phyloP scores from a whole-genome alignment of 2,113 vertebrate genomes.

The Hyaena hyaena region DNA sequence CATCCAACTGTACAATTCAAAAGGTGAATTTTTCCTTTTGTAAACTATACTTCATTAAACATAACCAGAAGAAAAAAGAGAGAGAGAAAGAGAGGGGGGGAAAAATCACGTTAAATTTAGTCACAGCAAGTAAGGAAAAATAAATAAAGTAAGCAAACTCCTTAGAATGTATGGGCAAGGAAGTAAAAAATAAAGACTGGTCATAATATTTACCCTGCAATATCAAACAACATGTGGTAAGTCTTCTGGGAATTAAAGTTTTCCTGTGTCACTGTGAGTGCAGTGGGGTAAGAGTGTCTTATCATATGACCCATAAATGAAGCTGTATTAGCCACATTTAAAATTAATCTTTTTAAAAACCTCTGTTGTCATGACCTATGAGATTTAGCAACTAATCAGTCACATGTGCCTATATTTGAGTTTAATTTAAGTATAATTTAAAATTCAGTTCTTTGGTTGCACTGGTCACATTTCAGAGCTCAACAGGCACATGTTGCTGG shows the following conservation, averaged over 20 bases:
- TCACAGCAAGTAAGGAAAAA: not conserved
- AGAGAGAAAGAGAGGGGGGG: accelerated
- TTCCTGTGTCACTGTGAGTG: not conserved
- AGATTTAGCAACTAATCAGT: not conserved
- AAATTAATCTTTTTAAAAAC: constrained; percentile 19
- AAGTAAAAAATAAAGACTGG: constrained; percentile 13
- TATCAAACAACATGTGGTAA: not conserved
- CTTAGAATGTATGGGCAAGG: not conserved
- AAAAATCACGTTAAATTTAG: not conserved
- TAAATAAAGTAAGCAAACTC: not conserved
- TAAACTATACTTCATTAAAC: constrained; percentile 37
- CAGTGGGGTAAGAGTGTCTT: not conserved
- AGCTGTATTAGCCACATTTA: not conserved
- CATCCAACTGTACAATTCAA: not conserved
- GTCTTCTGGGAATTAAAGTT: not conserved
- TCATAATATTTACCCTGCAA: not conserved
- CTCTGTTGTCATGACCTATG: not conserved
- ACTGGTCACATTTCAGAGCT: not conserved
- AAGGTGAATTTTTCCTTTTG: not conserved
- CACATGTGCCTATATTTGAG: not conserved
- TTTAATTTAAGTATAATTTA: not conserved
- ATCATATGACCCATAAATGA: not conserved
- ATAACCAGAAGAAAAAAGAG: not conserved
- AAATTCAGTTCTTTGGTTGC: not conserved
- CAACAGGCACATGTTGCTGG: not conserved